phyloP scores from a whole-genome alignment of 2,113 vertebrate species.

The Scatophagus argus region DNA sequence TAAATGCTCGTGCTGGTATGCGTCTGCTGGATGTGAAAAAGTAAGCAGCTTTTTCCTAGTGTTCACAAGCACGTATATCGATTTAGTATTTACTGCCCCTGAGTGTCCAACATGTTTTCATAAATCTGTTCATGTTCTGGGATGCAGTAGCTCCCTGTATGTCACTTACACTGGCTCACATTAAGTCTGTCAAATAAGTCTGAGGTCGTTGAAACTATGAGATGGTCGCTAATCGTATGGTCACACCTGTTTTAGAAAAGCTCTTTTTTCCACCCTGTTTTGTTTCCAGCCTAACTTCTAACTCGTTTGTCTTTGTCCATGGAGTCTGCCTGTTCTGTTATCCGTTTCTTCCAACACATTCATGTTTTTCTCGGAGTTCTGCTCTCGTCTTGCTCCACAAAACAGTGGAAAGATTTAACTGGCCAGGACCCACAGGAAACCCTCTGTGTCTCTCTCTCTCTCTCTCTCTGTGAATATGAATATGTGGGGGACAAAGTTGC shows the following conservation, averaged over 20 bases:
- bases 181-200: not conserved
- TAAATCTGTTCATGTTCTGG: not conserved
- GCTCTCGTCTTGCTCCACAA: not conserved
- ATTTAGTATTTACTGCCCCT: not conserved
- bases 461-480: no score
- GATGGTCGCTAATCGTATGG: not conserved
- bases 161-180: not conserved
- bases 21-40: not conserved
- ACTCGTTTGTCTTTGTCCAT: not conserved
- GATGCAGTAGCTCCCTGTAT: no score
- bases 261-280: not conserved
- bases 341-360: not conserved
- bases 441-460: not conserved
- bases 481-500: not conserved
- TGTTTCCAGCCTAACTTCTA: no score
- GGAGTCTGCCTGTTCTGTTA: not conserved
- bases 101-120: not conserved
- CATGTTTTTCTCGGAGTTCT: conserved; percentile 1
- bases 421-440: not conserved
- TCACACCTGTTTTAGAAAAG: not conserved
- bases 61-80: not conserved
- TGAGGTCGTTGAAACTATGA: not conserved
- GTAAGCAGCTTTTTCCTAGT: not conserved
- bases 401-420: not conserved
- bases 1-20: not conserved